Evolutionary conservation across 1,140 invertebrate species (phyloP).

Genomic region (Eciton burchellii): DNA sequence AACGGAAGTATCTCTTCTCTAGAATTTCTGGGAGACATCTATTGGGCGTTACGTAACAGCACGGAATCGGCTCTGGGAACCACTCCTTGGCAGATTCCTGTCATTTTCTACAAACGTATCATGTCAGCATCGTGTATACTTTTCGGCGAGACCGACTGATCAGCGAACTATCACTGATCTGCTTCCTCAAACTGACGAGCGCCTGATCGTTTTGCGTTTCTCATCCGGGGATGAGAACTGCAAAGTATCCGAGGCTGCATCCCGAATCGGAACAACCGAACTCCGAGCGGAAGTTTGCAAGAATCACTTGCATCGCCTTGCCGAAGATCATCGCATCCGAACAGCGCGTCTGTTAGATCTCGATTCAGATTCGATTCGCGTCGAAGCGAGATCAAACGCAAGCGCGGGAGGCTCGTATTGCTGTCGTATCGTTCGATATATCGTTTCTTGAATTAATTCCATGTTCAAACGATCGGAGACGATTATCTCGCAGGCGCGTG

Average conservation of each 20-base stretch:
- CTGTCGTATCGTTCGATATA: background rate
- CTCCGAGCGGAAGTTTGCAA: too few relatives aligned
- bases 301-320: too few relatives aligned
- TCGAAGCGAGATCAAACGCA: background rate
- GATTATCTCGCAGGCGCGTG: conserved; percentile 26
- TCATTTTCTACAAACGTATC: background rate
- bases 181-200: too few relatives aligned
- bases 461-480: too few relatives aligned
- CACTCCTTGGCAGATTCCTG: too few relatives aligned
- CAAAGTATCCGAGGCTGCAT: too few relatives aligned
- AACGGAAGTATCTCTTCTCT: background rate
- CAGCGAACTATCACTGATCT: background rate
- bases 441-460: too few relatives aligned
- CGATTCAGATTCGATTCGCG: background rate
- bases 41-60: background rate
- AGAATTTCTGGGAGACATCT: background rate
- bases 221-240: too few relatives aligned
- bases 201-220: too few relatives aligned
- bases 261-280: too few relatives aligned
- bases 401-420: background rate
- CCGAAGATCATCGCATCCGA: too few relatives aligned
- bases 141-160: background rate
- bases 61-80: background rate
- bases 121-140: background rate
- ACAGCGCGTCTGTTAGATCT: too few relatives aligned